These are phyloP conservation scores for Rhea pennata DNA, from an alignment of 2,113 vertebrate genomes.

Conservation along the genomic window DNA sequence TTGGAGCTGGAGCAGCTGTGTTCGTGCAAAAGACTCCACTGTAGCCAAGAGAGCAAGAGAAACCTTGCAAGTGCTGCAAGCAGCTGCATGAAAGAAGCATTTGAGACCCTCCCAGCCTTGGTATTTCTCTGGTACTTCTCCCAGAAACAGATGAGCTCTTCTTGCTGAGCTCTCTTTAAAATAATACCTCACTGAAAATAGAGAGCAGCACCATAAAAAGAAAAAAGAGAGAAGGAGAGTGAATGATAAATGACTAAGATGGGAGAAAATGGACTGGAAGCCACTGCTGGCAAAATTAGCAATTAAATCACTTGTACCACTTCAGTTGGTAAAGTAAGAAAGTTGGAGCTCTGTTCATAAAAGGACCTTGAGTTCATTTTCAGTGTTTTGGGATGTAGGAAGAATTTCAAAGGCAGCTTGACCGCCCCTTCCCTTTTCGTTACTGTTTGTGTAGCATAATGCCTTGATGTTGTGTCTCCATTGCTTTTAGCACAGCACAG, in stretches of 20 bases:
- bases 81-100: accelerated
- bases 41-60: background rate
- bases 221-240: background rate
- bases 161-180: background rate
- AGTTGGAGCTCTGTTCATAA: background rate
- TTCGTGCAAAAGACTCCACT: background rate
- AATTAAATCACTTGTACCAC: background rate
- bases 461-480: background rate
- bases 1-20: background rate
- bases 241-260: background rate
- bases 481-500: background rate
- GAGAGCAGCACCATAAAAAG: background rate
- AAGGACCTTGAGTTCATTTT: background rate
- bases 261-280: background rate
- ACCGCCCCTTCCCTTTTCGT: background rate
- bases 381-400: background rate
- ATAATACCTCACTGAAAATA: background rate
- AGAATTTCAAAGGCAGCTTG: background rate
- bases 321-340: background rate
- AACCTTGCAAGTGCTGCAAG: background rate
- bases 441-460: background rate
- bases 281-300: background rate
- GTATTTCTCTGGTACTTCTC: background rate
- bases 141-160: background rate
- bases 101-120: background rate